Conservation (phyloP, 2,113 vertebrate genomes). For the Glaucomys volans region DNA sequence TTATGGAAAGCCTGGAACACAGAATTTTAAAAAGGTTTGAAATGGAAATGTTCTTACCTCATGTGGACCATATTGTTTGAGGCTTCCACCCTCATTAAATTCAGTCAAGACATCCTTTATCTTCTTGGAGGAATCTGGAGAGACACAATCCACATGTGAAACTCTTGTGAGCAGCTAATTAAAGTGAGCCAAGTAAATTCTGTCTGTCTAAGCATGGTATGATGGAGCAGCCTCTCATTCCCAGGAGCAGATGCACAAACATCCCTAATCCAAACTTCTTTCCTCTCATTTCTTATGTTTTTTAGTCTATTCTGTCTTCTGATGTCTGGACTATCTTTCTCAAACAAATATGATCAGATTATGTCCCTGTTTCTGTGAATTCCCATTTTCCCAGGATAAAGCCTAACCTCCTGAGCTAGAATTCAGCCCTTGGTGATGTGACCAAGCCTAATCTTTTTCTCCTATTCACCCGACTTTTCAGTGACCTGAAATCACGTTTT, state of each 20-base stretch:
- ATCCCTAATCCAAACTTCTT: not conserved
- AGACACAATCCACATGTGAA: slow-evolving; percentile 70
- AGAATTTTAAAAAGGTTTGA: not conserved
- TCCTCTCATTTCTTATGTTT: not conserved
- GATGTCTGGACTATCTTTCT: not conserved
- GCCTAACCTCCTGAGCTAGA: not conserved
- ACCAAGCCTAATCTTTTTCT: not conserved
- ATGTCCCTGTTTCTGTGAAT: not conserved
- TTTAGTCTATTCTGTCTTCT: not conserved
- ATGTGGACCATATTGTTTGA: slow-evolving; percentile 93
- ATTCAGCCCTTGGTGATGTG: not conserved
- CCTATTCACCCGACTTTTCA: not conserved
- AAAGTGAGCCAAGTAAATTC: not conserved
- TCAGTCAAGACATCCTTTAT: slow-evolving; percentile 96
- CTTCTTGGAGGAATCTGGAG: slow-evolving; percentile 96
- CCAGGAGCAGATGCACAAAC: not conserved
- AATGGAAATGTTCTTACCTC: slow-evolving; percentile 88
- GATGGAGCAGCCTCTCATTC: not conserved
- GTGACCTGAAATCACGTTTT: not conserved
- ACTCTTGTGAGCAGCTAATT: not conserved
- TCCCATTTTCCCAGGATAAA: slow-evolving; percentile 23
- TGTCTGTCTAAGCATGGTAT: not conserved
- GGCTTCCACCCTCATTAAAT: slow-evolving; percentile 92
- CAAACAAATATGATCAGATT: slow-evolving; percentile 11
- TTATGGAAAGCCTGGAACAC: not conserved